Evolutionary conservation across 2,113 vertebrate species (phyloP).

Genomic region (Alaudala cheleensis): DNA sequence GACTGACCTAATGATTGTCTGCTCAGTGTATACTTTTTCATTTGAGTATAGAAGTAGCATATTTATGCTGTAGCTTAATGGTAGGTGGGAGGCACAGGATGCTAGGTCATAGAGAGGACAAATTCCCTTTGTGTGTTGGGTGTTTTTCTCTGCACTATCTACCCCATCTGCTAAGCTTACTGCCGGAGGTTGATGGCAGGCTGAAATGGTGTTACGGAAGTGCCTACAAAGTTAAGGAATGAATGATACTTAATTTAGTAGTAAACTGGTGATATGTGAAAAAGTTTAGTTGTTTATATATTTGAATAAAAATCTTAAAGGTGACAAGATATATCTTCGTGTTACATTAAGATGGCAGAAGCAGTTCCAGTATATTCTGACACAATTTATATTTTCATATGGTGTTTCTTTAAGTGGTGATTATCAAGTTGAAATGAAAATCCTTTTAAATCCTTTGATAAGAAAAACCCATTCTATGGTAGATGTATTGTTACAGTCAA

Average conservation of each 20-base stretch:
- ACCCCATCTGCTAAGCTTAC: background rate
- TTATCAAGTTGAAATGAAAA: background rate
- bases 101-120: background rate
- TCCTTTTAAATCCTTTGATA: background rate
- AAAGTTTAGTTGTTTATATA: background rate
- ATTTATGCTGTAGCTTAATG: slow-evolving; percentile 5
- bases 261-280: background rate
- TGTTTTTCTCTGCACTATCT: background rate
- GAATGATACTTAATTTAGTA: background rate
- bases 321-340: background rate
- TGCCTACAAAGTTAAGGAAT: background rate
- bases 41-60: background rate
- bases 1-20: background rate
- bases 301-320: background rate
- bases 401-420: background rate
- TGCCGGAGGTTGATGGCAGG: background rate
- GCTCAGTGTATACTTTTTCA: background rate
- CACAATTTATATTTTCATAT: background rate
- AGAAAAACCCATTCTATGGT: background rate
- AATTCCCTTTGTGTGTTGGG: background rate
- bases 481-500: background rate
- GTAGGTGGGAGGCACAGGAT: background rate
- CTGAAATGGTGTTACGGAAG: background rate
- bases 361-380: background rate
- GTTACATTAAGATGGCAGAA: background rate